Evolutionary conservation across 1,140 invertebrate species (phyloP), one percentile per base, ranked within the genome.

Genomic region (Trachelipus rathkii): DNA sequence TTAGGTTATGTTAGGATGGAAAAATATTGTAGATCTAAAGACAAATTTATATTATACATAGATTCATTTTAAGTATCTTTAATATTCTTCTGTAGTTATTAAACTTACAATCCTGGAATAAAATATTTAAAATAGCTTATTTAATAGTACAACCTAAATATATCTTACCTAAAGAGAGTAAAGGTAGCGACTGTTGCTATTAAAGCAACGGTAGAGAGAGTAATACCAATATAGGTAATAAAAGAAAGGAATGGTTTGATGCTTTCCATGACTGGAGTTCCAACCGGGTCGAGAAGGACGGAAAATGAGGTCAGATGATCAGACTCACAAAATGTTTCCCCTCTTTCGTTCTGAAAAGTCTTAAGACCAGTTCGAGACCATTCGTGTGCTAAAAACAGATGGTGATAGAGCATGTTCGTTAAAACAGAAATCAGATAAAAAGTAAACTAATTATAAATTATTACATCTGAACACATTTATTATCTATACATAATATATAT

Each of bases 221-320:
- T 84, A 76, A 86, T 87, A 10, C 87, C 87, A 43, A 88, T 80
- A 72, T 87, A 87, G 19, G 87, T 87, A 66, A 89, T 85, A 23
- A 87, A 80, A 4, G 85, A 85, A 19, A 89, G 82, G 0, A 84
- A 83, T 8, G 82, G 74, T 24, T 82, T 73, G 76, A 87, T 85
- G 43, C 83, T 78, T 8, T 71, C 73, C 0, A 81, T 77, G 6
- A 86, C 75, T 10, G 60, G 13, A 8, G 72, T 60, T 19, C 81
- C 81, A 23, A 79, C 43, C 73, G 85, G 84, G 82, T 88, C 87
- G 73, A 88, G 77, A 4, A 88, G 79, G 9, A 88, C 84, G 13
- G 87, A 87, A 78, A 89, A 89, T n/a, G 87, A 87, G 0, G 87
- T 88, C 78, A 89, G 78, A 82, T 88, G 88, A 43, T 79, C 82